phyloP scores from a whole-genome alignment of 2,113 vertebrate species.

The Apteryx mantelli region DNA sequence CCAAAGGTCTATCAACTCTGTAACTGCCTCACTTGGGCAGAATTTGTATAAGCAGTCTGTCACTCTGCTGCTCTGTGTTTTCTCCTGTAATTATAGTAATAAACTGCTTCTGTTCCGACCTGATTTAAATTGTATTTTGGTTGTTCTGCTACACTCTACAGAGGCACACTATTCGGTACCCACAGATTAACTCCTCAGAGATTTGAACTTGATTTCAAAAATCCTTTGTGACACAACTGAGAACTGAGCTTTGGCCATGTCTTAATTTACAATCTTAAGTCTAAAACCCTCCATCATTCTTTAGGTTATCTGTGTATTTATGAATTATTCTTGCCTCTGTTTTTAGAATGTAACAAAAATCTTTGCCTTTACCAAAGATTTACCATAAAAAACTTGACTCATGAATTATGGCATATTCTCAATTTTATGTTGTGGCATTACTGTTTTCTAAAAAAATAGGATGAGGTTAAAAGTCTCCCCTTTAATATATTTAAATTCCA shows the following conservation, averaged over 20 bases:
- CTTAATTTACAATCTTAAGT: background rate
- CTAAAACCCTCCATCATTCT: background rate
- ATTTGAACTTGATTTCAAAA: background rate
- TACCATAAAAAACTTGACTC: background rate
- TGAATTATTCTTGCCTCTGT: fast-evolving
- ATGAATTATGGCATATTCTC: background rate
- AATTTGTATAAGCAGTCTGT: too few relatives aligned
- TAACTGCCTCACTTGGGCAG: too few relatives aligned
- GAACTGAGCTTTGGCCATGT: background rate
- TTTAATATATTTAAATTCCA: background rate
- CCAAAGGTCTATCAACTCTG: too few relatives aligned
- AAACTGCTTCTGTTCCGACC: too few relatives aligned
- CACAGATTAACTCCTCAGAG: background rate
- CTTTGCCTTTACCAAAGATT: background rate
- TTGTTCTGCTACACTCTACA: too few relatives aligned
- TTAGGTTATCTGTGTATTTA: background rate
- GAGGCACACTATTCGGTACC: too few relatives aligned
- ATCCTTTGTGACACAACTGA: background rate
- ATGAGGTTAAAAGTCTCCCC: background rate
- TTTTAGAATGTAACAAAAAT: background rate
- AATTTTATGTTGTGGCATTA: background rate
- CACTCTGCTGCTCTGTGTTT: too few relatives aligned
- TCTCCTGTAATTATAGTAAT: too few relatives aligned
- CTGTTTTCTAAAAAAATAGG: background rate
- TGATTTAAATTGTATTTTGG: too few relatives aligned